phyloP scores from a whole-genome alignment of 2,797 vertebrate genomes.

The Falco berigora region DNA sequence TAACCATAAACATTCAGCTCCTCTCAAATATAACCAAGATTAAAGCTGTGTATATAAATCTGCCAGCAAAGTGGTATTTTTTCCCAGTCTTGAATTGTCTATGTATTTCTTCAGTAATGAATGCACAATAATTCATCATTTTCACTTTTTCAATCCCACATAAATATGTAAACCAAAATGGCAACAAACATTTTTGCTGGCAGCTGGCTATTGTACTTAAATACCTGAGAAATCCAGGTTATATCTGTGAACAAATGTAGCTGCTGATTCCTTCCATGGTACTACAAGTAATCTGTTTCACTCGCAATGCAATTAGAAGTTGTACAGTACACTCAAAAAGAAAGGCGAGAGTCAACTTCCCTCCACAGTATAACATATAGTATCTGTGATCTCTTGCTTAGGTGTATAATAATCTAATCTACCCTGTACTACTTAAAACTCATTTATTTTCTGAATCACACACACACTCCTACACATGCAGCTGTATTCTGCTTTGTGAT shows the following conservation, averaged over 20 bases:
- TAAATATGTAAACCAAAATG: constrained; percentile 51
- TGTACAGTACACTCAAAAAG: not conserved
- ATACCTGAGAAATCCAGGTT: not conserved
- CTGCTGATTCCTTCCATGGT: not conserved
- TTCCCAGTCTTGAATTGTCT: constrained; percentile 42
- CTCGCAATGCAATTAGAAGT: not conserved
- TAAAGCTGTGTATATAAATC: constrained; percentile 66
- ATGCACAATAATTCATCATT: constrained; percentile 8
- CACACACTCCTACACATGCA: not conserved
- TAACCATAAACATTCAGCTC: constrained; percentile 63
- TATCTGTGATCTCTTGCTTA: not conserved
- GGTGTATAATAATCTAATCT: not conserved
- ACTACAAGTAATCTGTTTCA: not conserved
- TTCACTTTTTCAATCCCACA: constrained; percentile 1
- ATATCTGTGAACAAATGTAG: not conserved
- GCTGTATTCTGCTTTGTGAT: not conserved
- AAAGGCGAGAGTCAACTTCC: not conserved
- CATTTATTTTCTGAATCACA: not conserved
- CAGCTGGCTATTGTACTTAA: constrained; percentile 44
- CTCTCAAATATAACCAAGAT: constrained; percentile 64
- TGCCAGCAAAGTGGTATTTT: constrained; percentile 48
- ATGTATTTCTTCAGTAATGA: constrained; percentile 52
- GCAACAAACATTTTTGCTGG: constrained; percentile 32
- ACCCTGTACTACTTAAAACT: not conserved
- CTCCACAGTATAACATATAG: not conserved